A percentile compares a stretch with the other conserved stretches of the same genome.
Conservation (phyloP, 2,797 vertebrate species). For the Artibeus lituratus region DNA sequence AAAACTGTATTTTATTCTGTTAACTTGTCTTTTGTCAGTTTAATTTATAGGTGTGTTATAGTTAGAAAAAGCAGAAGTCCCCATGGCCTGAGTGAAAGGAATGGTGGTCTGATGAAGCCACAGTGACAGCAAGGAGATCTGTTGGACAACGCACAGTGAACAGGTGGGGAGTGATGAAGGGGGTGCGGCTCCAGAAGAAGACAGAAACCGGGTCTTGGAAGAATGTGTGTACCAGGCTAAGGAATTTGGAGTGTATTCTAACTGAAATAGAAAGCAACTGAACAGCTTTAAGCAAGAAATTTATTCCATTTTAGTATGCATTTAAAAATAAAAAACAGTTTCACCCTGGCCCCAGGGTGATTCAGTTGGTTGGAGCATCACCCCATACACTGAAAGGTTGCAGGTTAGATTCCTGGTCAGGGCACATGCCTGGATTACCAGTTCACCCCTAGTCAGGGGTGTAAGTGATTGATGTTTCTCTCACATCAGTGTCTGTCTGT, state of each 20-base stretch:
- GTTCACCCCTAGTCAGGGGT: no score
- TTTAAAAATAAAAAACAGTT: background rate
- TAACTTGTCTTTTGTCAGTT: no score
- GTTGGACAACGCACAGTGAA: background rate
- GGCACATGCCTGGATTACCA: no score
- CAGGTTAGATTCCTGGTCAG: no score
- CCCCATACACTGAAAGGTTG: no score
- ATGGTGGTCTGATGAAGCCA: background rate
- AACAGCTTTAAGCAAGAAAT: background rate
- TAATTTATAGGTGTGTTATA: background rate
- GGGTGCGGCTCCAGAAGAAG: background rate
- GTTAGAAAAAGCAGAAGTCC: background rate
- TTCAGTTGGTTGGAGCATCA: no score
- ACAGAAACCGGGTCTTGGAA: background rate
- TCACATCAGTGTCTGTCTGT: no score
- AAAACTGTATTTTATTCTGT: background rate
- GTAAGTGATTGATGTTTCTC: no score
- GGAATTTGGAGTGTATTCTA: background rate
- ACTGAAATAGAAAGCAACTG: background rate
- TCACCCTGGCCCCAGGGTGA: no score
- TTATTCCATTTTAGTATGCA: background rate
- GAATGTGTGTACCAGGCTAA: background rate
- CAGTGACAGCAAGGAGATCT: background rate
- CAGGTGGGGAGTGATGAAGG: no score
- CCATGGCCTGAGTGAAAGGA: background rate